phyloP scores from a whole-genome alignment of 2,113 vertebrate genomes.

The Atherinomorus stipes region DNA sequence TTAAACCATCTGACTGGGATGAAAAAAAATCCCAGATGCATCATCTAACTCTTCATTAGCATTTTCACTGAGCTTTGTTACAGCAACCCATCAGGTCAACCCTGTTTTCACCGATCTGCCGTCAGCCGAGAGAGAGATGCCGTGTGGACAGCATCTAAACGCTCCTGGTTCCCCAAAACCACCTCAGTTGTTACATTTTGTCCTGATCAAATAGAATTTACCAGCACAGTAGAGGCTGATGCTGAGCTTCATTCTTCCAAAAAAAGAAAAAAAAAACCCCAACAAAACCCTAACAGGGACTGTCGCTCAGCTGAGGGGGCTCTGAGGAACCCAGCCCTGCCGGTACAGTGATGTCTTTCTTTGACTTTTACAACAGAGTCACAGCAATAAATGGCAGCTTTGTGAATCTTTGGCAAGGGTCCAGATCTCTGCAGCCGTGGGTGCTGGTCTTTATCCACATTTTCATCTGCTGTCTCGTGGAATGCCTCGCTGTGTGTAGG shows the following conservation, averaged over 20 bases:
- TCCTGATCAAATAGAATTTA: neutral
- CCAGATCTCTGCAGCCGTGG: constrained; percentile 43
- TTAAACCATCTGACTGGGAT: neutral
- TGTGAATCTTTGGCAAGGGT: constrained; percentile 22
- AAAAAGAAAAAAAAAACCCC: constrained; percentile 5
- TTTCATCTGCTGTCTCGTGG: constrained; percentile 13
- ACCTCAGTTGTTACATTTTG: constrained; percentile 11
- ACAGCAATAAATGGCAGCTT: constrained; percentile 13
- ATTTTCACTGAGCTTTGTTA: neutral
- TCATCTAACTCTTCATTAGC: neutral
- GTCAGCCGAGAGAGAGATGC: constrained; percentile 55
- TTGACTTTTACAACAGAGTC: constrained; percentile 52
- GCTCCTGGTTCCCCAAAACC: constrained; percentile 44
- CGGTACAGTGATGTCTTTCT: constrained; percentile 56
- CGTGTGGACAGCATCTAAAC: constrained; percentile 12
- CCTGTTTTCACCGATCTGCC: constrained; percentile 57
- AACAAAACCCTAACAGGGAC: constrained; percentile 4
- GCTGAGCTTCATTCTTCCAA: neutral
- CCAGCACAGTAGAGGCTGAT: neutral
- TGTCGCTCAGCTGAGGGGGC: constrained; percentile 37
- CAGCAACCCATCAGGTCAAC: constrained; percentile 5
- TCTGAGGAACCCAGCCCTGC: constrained; percentile 54
- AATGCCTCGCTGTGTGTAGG: constrained; percentile 37
- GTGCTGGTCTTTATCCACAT: constrained; percentile 18
- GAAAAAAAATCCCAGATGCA: neutral